Base-by-base conservation (phyloP, 2,113 vertebrate species). In the Agelaius tricolor region DNA sequence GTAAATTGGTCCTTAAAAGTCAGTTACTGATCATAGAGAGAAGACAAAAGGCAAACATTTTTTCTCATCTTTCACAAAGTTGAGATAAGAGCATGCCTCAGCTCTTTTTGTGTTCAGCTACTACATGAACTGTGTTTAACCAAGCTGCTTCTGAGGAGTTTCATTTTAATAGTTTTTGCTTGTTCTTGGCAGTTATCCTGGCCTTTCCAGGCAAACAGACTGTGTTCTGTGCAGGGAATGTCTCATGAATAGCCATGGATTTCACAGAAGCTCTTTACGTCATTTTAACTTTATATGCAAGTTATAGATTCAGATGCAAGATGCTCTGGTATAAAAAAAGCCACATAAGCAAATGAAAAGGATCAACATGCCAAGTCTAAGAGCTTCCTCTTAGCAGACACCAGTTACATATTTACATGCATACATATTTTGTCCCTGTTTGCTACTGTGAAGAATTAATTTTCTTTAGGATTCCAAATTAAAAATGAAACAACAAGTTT, bases 181-280 rank as follows among this genome's bases (percentile, higher is more conserved):
- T 71, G 19, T 13, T 89, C 39, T 92, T 92, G 79, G 68, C 86
- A 86, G 83, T 43, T 80, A 44, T 33, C 65, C 39, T 6, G 7
- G 37, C 21, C 52, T 82, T n/a, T 11, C 33, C 57, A 74, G 30
- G 57, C 6, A 17, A 89, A 87, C 51, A 92, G 84, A 69, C 65
- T 91, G 46, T 44, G 54, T 63, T 90, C 91, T 81, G 51, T 71
- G 89, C 59, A 80, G 49, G 75, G 16, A 17, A 26, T 27, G 24
- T 35, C 85, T 95, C 76, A 81, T 58, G 65, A 93, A 86, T 44
- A 90, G 80, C 80, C 61, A 90, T 18, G 15, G 46, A 81, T 71
- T 86, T 59, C 83, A 89, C 63, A 90, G 44, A 92, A 90, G 51
- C 55, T 74, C 59, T 77, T 94, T 84, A 92, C 26, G 51, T 76